Conservation (phyloP, 2,888 invertebrate species). For the Drosophila testacea region DNA sequence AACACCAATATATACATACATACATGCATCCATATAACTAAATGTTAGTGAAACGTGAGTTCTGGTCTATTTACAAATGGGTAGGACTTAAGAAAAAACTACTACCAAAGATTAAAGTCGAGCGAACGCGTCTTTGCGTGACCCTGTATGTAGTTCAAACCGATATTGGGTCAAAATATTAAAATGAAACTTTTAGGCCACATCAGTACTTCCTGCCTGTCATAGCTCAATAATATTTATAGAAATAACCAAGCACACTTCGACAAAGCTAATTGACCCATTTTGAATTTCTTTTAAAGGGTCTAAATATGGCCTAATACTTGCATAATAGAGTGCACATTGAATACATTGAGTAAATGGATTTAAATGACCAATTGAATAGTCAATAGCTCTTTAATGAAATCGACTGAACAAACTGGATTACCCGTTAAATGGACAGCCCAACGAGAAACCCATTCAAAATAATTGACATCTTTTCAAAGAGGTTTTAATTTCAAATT, state of each 20-base stretch:
- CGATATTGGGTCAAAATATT: no score
- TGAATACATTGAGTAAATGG: constrained; percentile 19
- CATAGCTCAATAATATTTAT: no score
- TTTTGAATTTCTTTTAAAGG: no score
- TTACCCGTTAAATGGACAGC: constrained; percentile 14
- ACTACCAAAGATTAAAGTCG: no score
- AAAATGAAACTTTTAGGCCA: no score
- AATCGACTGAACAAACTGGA: constrained; percentile 17
- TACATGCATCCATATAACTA: no score
- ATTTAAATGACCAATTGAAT: constrained; percentile 35
- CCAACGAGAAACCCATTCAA: constrained; percentile 1
- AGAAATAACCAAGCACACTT: no score
- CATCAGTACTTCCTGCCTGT: no score
- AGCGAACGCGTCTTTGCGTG: no score
- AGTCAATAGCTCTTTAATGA: constrained; percentile 16
- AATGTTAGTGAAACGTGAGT: constrained; percentile 1
- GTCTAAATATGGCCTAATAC: constrained; percentile 11
- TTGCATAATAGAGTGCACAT: constrained; percentile 5
- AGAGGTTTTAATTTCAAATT: constrained; percentile 57
- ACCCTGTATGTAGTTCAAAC: no score
- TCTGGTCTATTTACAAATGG: not conserved
- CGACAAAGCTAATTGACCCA: no score
- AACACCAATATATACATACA: no score
- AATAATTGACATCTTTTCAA: constrained; percentile 27
- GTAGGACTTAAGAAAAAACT: constrained; percentile 3